Conservation (phyloP, 2,888 invertebrate species). For the Ornithoptera alexandrae region DNA sequence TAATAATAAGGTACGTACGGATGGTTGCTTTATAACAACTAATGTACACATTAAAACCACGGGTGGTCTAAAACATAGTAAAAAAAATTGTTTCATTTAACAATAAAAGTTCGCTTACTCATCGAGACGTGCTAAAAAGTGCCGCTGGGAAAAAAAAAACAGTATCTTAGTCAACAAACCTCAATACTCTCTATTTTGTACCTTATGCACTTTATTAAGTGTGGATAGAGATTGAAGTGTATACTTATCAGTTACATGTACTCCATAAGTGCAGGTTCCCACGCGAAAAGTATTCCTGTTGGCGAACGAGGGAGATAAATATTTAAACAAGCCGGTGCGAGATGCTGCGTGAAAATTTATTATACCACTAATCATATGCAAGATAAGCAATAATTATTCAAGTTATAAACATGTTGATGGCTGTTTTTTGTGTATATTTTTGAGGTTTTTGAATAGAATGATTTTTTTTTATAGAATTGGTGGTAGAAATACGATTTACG, state of each 20-base stretch:
- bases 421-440: not conserved
- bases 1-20: not conserved
- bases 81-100: conserved; percentile 35
- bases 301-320: conserved; percentile 72
- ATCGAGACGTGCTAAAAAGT: conserved; percentile 60
- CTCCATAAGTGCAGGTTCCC: conserved; percentile 55
- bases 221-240: conserved; percentile 21
- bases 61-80: conserved; percentile 44
- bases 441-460: too few relatives aligned
- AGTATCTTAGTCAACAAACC: not conserved
- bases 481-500: too few relatives aligned
- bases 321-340: conserved; percentile 46
- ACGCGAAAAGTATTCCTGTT: conserved; percentile 62
- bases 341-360: conserved; percentile 2
- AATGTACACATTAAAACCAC: conserved; percentile 34
- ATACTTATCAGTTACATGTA: conserved; percentile 30
- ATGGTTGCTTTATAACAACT: conserved; percentile 21
- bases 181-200: conserved; percentile 23
- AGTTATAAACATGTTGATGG: not conserved
- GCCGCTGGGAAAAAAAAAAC: conserved; percentile 49
- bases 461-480: too few relatives aligned
- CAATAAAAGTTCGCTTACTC: conserved; percentile 51
- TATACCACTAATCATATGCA: not conserved
- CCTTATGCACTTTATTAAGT: conserved; percentile 32
- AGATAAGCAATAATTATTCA: not conserved